Evolutionary conservation across 2,888 invertebrate species (phyloP), one percentile per base, ranked within the genome.

Genomic region (Ariolimax columbianus): DNA sequence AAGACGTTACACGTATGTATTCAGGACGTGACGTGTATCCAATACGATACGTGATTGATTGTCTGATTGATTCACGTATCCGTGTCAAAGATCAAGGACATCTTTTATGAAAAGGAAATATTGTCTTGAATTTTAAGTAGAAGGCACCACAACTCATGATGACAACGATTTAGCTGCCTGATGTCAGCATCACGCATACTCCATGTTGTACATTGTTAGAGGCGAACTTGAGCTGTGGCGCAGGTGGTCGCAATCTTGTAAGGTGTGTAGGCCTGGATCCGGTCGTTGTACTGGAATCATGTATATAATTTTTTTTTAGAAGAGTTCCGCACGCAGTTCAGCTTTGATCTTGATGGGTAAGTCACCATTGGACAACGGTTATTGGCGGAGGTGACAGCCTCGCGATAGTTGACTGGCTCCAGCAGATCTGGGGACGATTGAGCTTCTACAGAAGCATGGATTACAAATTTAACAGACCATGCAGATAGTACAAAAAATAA

Each of bases 101-200:
- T n/a, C n/a, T n/a, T n/a, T n/a, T n/a, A n/a, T n/a, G n/a, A n/a
- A n/a, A n/a, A n/a, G n/a, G n/a, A n/a, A n/a, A n/a, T n/a, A n/a
- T n/a, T n/a, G n/a, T n/a, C n/a, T n/a, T n/a, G n/a, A n/a, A n/a
- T n/a, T n/a, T n/a, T n/a, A n/a, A n/a, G n/a, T n/a, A n/a, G n/a
- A n/a, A n/a, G n/a, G n/a, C n/a, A n/a, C n/a, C n/a, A n/a, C n/a
- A n/a, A n/a, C n/a, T n/a, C n/a, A n/a, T n/a, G n/a, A n/a, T n/a
- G n/a, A n/a, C n/a, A n/a, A n/a, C n/a, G n/a, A n/a, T n/a, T n/a
- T n/a, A n/a, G n/a, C n/a, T n/a, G n/a, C n/a, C n/a, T n/a, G n/a
- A n/a, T n/a, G n/a, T 75, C 73, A 75, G 26, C 73, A 75, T 75
- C 73, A 47, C 1, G 73, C 43, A 30, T 47, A 75, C 14, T 75